Base-by-base conservation (phyloP, 2,888 invertebrate genomes). In the Eupithecia centaureata region DNA sequence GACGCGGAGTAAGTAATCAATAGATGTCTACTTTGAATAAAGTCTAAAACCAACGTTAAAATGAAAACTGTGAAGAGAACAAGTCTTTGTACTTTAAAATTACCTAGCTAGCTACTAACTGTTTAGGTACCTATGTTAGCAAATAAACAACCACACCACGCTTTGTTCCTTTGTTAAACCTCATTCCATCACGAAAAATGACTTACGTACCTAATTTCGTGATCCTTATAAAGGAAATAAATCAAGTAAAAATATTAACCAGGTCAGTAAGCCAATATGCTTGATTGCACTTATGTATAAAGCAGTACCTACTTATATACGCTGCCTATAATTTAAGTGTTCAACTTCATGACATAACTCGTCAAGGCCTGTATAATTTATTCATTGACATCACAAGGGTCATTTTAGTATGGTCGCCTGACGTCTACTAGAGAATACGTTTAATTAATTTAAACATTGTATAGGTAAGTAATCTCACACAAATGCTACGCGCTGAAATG, bases 311-410 rank as follows among this genome's bases (percentile, higher is more conserved):
- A 47, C 47, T 22, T 47, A 47, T 22, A 22, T 22, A 4, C 22
- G 18, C 18, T 22, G 42, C 18, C 42, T 47, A 10, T 47, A 47
- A 22, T 47, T 47, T 10, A 47, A 47, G 47, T 22, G 47, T 22
- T 22, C 22, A 33, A 28, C n/a, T 33, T 32, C 22, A 57, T 57
- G 57, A 57, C 57, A 57, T 51, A 51, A 52, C 27, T 22, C 56
- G n/a, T n/a, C 32, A 57, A 57, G 57, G 57, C 32, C 32, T 5
- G 22, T 18, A 30, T 56, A 30, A 56, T 22, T 30, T 57, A 59
- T 30, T 59, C 27, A 32, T 32, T 25, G 33, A 33, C 59, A 59
- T 59, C 22, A 25, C 58, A 63, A 27, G 61, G 59, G 59, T 59
- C 30, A 35, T 10, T 52, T 33, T 32, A 32, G 57, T 32, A 8